Evolutionary conservation across 2,113 vertebrate species (phyloP).

Genomic region (Megaptera novaeangliae): DNA sequence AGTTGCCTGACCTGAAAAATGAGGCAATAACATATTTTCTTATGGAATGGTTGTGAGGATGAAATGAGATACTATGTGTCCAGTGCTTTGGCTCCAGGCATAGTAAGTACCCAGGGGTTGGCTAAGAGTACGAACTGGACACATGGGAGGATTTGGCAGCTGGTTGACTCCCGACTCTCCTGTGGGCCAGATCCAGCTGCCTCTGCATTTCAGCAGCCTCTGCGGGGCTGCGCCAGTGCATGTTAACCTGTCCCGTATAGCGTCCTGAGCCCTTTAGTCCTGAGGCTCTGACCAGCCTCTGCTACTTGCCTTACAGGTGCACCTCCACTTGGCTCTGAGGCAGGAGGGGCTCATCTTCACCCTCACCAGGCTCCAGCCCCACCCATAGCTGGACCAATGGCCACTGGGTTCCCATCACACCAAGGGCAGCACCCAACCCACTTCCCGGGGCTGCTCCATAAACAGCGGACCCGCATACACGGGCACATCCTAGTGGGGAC

Average conservation of each 20-base stretch:
- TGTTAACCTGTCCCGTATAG: accelerated
- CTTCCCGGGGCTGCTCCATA: constrained; percentile 40
- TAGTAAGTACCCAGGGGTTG: background rate
- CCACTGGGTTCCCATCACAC: accelerated
- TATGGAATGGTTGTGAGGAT: background rate
- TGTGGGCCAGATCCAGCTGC: background rate
- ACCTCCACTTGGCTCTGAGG: background rate
- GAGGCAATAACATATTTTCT: background rate
- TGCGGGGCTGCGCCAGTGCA: accelerated
- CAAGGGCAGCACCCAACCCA: background rate
- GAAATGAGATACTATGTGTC: background rate
- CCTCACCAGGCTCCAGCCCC: accelerated
- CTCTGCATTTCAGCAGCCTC: accelerated
- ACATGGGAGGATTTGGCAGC: too few relatives aligned
- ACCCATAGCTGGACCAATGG: background rate
- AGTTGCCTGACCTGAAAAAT: background rate
- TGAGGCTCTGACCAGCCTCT: background rate
- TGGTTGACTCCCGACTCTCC: background rate
- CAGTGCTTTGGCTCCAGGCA: background rate
- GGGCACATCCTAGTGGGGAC: constrained; percentile 38
- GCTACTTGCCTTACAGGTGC: accelerated
- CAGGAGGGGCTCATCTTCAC: background rate
- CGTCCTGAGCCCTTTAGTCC: background rate
- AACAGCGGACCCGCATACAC: background rate
- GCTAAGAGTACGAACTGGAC: too few relatives aligned